Evolutionary conservation across 1,140 invertebrate species (phyloP), one percentile per base, ranked within the genome.

Genomic region (Ceratosolen fusciceps): DNA sequence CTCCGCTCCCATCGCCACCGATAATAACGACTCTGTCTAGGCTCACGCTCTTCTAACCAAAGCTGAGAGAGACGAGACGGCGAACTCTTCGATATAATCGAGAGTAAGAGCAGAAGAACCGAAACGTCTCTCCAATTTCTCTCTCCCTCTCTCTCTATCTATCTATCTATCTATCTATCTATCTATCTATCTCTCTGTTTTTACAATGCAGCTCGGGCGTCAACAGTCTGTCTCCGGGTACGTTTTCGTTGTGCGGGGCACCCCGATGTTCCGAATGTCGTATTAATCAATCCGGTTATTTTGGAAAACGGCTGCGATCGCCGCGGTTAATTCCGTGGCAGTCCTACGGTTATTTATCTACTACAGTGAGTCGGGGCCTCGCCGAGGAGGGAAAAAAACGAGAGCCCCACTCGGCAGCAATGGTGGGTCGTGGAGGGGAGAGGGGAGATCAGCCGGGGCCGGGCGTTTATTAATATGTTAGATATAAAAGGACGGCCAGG

Each of bases 261-360:
- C 34, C 2, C 43, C 10, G 24, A 31, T 49, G 60, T 54, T 79
- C 52, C 68, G n/a, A 79, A 74, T 24, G 24, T 54, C 29, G 19
- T 47, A 76, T 80, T 80, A 80, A 80, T 80, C 79, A 80, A 80
- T 80, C 56, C 68, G 26, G 68, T 76, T 80, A 76, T 76, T 80
- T 72, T 80, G 29, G 67, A 65, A 21, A 43, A 19, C 60, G 43
- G 31, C 43, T 24, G 49, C 65, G 26, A 75, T 80, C 12, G 79
- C 34, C 29, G 9, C 29, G 49, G 67, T 72, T 80, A 80, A 80
- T 80, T 80, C 71, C 19, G 79, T 76, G 14, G 16, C 52, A 29
- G n/a, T 71, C 43, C 70, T 56, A 56, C 52, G n/a, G 70, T 81
- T 84, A 82, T 83, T 82, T 82, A 84, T 83, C 79, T 75, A 60